phyloP scores from a whole-genome alignment of 2,113 vertebrate genomes.

The Oryzias javanicus region DNA sequence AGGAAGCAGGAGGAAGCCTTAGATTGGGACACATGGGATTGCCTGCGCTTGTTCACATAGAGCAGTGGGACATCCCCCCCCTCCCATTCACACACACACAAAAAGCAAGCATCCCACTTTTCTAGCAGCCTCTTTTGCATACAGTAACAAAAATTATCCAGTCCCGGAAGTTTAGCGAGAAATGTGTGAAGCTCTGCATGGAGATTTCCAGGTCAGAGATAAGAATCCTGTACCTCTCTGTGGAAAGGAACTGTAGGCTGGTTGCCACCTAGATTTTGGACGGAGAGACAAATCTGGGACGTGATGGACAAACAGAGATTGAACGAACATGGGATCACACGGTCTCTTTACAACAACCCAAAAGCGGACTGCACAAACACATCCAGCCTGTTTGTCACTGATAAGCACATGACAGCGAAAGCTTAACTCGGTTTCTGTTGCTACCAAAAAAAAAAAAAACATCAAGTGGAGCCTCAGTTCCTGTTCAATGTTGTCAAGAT shows the following conservation, averaged over 20 bases:
- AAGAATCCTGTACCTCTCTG: conserved; percentile 37
- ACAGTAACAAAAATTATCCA: neutral
- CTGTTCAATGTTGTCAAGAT: conserved; percentile 29
- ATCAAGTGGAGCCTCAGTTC: conserved; percentile 3
- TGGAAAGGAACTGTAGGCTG: conserved; percentile 50
- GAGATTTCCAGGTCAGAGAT: conserved; percentile 6
- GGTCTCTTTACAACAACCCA: neutral
- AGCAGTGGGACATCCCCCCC: conserved; percentile 38
- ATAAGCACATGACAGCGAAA: conserved; percentile 14
- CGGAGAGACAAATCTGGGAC: conserved; percentile 4
- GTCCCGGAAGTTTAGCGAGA: conserved; percentile 1
- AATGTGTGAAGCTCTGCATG: conserved; percentile 22
- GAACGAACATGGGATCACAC: conserved; percentile 11
- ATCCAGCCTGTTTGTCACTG: conserved; percentile 11
- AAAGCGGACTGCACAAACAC: conserved; percentile 12
- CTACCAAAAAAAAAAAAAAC: conserved; percentile 1
- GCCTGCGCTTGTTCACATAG: conserved; percentile 19
- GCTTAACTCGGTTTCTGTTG: conserved; percentile 18
- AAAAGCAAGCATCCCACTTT: conserved; percentile 8
- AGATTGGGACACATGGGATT: conserved; percentile 31
- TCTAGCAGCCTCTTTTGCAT: conserved; percentile 8
- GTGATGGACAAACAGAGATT: conserved; percentile 21
- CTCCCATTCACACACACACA: conserved; percentile 18
- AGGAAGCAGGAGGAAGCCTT: conserved; percentile 29
- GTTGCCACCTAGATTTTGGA: conserved; percentile 44